phyloP scores from a whole-genome alignment of 2,113 vertebrate genomes.

The Candoia aspera region DNA sequence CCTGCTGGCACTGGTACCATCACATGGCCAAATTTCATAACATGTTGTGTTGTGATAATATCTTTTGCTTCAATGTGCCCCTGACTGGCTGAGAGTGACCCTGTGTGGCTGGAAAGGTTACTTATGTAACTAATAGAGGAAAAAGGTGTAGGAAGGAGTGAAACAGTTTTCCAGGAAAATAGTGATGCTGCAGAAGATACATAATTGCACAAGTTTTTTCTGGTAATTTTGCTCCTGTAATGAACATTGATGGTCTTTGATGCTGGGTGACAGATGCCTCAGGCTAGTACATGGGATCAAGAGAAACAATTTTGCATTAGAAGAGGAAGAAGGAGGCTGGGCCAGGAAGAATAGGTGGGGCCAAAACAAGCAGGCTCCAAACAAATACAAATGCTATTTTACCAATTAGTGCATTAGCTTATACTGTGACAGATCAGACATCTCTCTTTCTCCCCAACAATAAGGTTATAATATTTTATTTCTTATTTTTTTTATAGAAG shows the following conservation, averaged over 20 bases:
- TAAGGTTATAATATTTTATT: too few species aligned
- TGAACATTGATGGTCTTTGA: neutral
- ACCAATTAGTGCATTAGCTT: neutral
- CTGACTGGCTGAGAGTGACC: neutral
- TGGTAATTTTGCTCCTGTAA: neutral
- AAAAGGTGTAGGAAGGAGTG: neutral
- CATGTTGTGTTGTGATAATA: neutral
- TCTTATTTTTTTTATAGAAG: too few species aligned
- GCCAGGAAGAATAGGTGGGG: neutral
- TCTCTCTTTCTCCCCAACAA: neutral
- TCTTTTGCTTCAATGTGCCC: neutral
- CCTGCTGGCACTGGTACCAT: neutral
- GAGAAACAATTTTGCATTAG: neutral
- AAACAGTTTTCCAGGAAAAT: neutral
- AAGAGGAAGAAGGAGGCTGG: neutral
- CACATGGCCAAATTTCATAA: neutral
- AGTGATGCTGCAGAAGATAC: neutral
- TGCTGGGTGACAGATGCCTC: neutral
- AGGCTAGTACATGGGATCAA: neutral
- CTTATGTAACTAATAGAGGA: neutral
- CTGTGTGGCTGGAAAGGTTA: neutral
- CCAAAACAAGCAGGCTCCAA: neutral
- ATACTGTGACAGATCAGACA: neutral
- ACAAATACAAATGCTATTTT: neutral
- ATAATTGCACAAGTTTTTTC: neutral